Conservation (phyloP, 2,113 vertebrate genomes). For the Ochotona curzoniae region DNA sequence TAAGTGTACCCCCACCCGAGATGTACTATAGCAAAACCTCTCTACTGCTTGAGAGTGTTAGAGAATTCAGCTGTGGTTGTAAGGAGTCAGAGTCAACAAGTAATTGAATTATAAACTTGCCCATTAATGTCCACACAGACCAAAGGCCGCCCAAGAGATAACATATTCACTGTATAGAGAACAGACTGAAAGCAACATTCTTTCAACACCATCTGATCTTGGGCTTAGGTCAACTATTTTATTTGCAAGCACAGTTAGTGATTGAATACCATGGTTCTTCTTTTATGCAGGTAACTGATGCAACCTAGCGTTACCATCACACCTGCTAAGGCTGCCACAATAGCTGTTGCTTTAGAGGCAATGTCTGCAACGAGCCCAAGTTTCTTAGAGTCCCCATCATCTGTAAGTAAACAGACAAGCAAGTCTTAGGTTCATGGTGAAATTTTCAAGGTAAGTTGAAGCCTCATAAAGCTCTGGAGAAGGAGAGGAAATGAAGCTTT, state of each 20-base stretch:
- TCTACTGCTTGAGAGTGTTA: background rate
- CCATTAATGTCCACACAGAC: background rate
- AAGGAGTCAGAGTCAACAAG: background rate
- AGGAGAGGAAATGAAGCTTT: background rate
- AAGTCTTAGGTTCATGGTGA: background rate
- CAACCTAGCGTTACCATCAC: background rate
- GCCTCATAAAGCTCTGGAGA: background rate
- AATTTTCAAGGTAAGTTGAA: background rate
- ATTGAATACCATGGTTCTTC: background rate
- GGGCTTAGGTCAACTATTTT: slow-evolving; percentile 41
- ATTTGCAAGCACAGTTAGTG: slow-evolving; percentile 37
- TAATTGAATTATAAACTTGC: background rate
- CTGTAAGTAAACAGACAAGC: slow-evolving; percentile 54
- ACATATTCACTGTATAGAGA: background rate
- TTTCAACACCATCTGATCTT: background rate
- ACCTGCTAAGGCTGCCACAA: background rate
- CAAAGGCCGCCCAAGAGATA: background rate
- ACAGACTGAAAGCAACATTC: background rate
- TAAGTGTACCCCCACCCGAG: background rate
- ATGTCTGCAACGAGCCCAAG: background rate
- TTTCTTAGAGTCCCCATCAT: background rate
- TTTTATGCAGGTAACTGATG: slow-evolving; percentile 26
- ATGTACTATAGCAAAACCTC: background rate
- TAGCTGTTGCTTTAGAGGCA: background rate
- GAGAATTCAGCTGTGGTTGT: background rate